Evolutionary conservation across 2,888 invertebrate species (phyloP), one percentile per base, ranked within the genome.

Genomic region (Meghimatium bilineatum): DNA sequence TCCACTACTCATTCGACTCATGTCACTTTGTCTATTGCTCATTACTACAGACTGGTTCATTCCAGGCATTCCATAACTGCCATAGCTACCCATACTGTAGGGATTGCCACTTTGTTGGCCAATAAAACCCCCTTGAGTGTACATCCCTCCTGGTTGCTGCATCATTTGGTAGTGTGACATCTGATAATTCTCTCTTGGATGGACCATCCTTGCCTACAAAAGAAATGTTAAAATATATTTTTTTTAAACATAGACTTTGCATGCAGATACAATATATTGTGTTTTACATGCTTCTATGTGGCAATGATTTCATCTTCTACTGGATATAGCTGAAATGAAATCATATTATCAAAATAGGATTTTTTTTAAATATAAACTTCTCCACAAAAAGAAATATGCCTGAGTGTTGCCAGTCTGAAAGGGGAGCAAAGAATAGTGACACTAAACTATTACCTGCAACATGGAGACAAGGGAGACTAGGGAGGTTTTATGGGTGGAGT

Each of bases 161-260:
- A 83, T 83, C 81, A 86, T 66, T 32, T 85, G 69, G 44, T 84
- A 75, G 29, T 36, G 80, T 56, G 71, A 36, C 79, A 84, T 84
- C 67, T 79, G 84, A 34, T 84, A 84, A 52, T 49, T 44, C 20
- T 80, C 76, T 60, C 84, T 52, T n/a, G 75, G 71, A 38, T 83
- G 83, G 32, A 56, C 72, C 83, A 83, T 83, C 36, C 83, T 72
- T 79, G 83, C 63, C 83, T 79, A 26, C 34, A 71, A 34, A 72
- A 74, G 36, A 71, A 77, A 78, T 23, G 5, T 56, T 5, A 1
- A 76, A 71, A 32, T n/a, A 49, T 63, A 38, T 56, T 67, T 44
- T 44, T 44, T 44, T 8, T 44, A 44, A 44, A 44, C 44, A 44
- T 44, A 56, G 10, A 56, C 23, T 56, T 56, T 56, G 60, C n/a